phyloP scores from a whole-genome alignment of 2,113 vertebrate genomes.

The Nannobrachium achirus region DNA sequence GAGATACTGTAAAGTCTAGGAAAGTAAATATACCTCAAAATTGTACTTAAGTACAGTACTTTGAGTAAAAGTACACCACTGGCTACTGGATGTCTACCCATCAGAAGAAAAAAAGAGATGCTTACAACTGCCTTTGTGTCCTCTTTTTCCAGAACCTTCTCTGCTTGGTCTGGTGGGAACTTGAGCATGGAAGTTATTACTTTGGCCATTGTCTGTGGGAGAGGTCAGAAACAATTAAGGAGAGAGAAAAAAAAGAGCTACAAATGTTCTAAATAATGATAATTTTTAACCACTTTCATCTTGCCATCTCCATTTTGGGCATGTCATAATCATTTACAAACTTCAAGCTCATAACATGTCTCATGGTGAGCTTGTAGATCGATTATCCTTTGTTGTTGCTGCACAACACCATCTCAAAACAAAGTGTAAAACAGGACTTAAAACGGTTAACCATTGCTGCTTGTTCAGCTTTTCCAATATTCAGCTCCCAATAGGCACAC shows the following conservation, averaged over 20 bases:
- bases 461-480: neutral
- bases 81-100: neutral
- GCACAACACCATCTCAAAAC: too few relatives aligned
- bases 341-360: too few relatives aligned
- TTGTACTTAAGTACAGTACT: neutral
- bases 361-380: too few relatives aligned
- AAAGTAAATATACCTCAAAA: constrained; percentile 5
- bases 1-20: too few relatives aligned
- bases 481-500: constrained; percentile 3
- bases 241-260: neutral
- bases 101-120: constrained; percentile 17
- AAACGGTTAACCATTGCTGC: neutral
- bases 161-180: constrained; percentile 92
- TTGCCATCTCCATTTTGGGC: too few relatives aligned
- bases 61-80: too few relatives aligned
- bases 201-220: constrained; percentile 95
- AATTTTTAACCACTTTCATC: too few relatives aligned
- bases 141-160: constrained; percentile 95
- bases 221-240: constrained; percentile 20
- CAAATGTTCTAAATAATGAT: neutral
- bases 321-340: too few relatives aligned
- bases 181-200: constrained; percentile 96
- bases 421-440: too few relatives aligned
- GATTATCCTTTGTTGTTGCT: too few relatives aligned
- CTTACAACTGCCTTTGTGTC: constrained; percentile 88